Percentiles rank a stretch among this genome's conserved stretches.
phyloP scores from a whole-genome alignment of 2,113 vertebrate genomes.

The Montifringilla adamsi region DNA sequence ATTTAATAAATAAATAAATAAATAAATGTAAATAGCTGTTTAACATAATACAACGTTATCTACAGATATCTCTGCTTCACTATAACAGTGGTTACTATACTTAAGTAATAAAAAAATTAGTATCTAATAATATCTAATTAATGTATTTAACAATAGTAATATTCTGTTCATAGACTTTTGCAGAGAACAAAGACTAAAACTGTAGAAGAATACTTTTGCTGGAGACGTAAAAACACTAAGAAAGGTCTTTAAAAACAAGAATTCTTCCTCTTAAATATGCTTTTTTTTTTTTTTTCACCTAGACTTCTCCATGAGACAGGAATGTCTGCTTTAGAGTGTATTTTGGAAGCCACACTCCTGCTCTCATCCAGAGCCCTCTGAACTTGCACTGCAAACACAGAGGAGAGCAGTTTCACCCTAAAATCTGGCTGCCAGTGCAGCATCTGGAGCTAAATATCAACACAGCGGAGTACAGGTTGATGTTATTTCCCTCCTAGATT shows the following conservation, averaged over 20 bases:
- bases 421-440: background rate
- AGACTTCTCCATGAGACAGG: background rate
- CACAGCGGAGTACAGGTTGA: background rate
- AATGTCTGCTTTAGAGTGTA: background rate
- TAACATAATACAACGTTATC: background rate
- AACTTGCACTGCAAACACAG: background rate
- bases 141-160: background rate
- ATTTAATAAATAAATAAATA: background rate
- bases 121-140: too few species aligned
- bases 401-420: background rate
- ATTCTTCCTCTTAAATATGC: background rate
- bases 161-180: background rate
- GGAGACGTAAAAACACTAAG: background rate
- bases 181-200: background rate
- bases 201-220: background rate
- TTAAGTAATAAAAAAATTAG: background rate
- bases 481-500: background rate
- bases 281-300: background rate
- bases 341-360: background rate
- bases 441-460: background rate
- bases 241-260: background rate
- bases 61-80: background rate
- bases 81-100: background rate
- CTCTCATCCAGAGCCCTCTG: background rate
- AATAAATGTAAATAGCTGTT: background rate